phyloP scores from a whole-genome alignment of 2,888 invertebrate species.

The Lomographa bimaculata region DNA sequence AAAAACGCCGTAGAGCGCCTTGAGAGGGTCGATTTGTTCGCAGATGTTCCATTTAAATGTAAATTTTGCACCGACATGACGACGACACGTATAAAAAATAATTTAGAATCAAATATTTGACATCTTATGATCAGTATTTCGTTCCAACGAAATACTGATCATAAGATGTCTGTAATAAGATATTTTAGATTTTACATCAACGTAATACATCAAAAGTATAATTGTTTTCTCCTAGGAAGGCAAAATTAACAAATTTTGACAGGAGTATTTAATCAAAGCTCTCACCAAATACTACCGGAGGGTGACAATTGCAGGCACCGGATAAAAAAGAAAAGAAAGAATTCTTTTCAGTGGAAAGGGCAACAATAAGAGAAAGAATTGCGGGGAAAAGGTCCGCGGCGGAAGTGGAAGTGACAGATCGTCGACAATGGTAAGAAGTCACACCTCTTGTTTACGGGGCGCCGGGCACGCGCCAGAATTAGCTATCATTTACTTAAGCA shows the following conservation, averaged over 20 bases:
- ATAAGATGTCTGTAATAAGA: no score
- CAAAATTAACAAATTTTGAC: slow-evolving; percentile 71
- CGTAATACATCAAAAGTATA: slow-evolving; percentile 29
- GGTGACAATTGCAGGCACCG: slow-evolving; percentile 79
- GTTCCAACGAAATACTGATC: no score
- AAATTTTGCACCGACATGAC: slow-evolving; percentile 73
- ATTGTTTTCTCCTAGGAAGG: slow-evolving; percentile 44
- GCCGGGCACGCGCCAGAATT: slow-evolving; percentile 65
- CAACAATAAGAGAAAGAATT: slow-evolving; percentile 77
- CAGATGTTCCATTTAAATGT: slow-evolving; percentile 84
- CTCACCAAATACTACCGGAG: slow-evolving; percentile 72
- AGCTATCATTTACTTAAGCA: slow-evolving; percentile 83
- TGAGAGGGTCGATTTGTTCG: slow-evolving; percentile 75
- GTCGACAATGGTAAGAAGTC: slow-evolving; percentile 79
- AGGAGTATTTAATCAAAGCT: slow-evolving; percentile 76
- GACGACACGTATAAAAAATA: slow-evolving; percentile 73
- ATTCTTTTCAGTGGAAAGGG: slow-evolving; percentile 75
- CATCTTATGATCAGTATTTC: no score
- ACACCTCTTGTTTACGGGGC: slow-evolving; percentile 81
- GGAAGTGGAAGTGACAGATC: slow-evolving; percentile 83
- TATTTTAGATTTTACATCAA: no score
- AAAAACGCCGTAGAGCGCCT: slow-evolving; percentile 71
- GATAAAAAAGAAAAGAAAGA: slow-evolving; percentile 64
- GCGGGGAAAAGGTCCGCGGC: slow-evolving; percentile 58
- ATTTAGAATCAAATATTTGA: slow-evolving; percentile 73